These are phyloP conservation scores for Myotis pilosus DNA, from an alignment of 2,797 vertebrate species.

Conservation along the genomic window DNA sequence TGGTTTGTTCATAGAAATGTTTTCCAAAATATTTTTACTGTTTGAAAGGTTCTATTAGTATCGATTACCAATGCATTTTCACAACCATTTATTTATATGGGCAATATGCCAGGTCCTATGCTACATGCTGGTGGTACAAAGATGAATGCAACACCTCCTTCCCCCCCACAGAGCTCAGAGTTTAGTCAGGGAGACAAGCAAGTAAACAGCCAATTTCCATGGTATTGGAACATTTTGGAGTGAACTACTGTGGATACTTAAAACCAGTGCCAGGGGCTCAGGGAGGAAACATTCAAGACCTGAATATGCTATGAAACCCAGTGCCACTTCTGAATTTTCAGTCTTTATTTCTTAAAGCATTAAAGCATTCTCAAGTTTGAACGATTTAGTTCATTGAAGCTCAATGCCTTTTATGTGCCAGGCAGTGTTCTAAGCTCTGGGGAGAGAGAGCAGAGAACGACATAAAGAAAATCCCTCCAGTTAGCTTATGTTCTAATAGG, in stretches of 20 bases:
- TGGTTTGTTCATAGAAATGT: slow-evolving; percentile 1
- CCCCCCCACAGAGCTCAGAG: neutral
- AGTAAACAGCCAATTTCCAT: neutral
- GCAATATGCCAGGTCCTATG: neutral
- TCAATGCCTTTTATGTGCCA: neutral
- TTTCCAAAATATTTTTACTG: neutral
- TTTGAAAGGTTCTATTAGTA: neutral
- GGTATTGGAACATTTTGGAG: neutral
- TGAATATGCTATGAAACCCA: neutral
- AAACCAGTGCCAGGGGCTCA: neutral
- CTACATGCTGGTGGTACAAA: neutral
- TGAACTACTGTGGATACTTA: neutral
- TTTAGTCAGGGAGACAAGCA: slow-evolving; percentile 13
- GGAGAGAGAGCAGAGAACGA: neutral
- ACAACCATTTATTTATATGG: neutral
- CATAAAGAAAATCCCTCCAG: neutral
- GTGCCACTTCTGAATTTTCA: neutral
- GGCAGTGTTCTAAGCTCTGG: neutral
- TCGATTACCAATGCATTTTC: neutral
- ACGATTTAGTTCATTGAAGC: neutral
- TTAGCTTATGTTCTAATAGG: neutral
- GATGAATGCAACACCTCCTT: neutral
- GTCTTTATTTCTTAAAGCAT: neutral
- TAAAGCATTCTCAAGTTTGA: neutral
- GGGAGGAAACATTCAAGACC: neutral